phyloP scores from a whole-genome alignment of 2,797 vertebrate genomes.

The Gymnothorax javanicus region DNA sequence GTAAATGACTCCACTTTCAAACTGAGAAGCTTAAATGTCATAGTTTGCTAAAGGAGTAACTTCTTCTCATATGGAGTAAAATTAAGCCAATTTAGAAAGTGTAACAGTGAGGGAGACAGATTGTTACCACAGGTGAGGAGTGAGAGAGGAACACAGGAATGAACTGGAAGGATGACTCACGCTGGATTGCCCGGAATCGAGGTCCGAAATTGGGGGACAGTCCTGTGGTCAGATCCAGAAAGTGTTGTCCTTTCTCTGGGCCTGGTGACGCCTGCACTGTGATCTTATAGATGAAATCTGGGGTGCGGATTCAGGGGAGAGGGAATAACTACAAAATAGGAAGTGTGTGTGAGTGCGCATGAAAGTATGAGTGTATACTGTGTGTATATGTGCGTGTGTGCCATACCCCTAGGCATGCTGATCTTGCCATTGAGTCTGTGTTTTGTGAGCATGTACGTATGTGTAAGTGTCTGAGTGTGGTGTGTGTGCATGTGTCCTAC shows the following conservation, averaged over 20 bases:
- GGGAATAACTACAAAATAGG: background rate
- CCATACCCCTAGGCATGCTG: too few species aligned
- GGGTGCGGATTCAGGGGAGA: background rate
- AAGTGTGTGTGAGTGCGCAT: too few species aligned
- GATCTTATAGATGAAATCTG: slow-evolving; percentile 92
- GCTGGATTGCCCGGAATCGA: slow-evolving; percentile 84
- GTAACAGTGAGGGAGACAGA: background rate
- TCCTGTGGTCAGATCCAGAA: slow-evolving; percentile 78
- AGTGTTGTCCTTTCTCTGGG: slow-evolving; percentile 81
- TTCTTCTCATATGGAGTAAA: background rate
- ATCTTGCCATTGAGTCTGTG: too few species aligned
- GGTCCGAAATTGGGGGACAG: slow-evolving; percentile 83
- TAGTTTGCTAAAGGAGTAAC: too few species aligned
- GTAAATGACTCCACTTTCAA: too few species aligned
- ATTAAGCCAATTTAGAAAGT: background rate
- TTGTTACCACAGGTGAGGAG: background rate
- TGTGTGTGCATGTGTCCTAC: too few species aligned
- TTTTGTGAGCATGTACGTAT: background rate
- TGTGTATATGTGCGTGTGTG: too few species aligned
- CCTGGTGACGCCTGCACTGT: slow-evolving; percentile 89
- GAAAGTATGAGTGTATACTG: too few species aligned
- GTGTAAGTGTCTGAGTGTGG: background rate
- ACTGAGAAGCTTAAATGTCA: background rate
- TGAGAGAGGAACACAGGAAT: too few species aligned
- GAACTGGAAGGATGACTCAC: slow-evolving; percentile 63